These are phyloP conservation scores for Ornithorhynchus anatinus DNA, from an alignment of 2,113 vertebrate genomes.

Conservation along the genomic window DNA sequence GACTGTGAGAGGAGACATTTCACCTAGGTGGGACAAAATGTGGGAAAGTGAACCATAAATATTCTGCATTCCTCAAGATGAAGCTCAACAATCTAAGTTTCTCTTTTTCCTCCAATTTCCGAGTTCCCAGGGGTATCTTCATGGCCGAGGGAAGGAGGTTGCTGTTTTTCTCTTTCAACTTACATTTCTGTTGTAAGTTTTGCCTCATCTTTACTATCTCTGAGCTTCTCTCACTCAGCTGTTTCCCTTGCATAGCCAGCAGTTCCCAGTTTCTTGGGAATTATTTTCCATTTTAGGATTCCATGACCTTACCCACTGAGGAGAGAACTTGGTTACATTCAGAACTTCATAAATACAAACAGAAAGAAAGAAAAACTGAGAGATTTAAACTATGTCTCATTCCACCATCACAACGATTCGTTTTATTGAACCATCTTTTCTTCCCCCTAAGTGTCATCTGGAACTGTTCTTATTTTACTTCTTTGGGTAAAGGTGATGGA, in stretches of 20 bases:
- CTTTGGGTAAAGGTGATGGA: too few species aligned
- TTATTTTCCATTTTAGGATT: constrained; percentile 45
- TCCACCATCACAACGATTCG: constrained; percentile 13
- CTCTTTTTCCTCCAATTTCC: too few species aligned
- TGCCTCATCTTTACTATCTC: constrained; percentile 21
- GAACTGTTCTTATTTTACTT: not conserved
- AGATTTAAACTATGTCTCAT: constrained; percentile 39
- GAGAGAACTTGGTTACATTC: constrained; percentile 46
- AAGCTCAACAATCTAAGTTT: too few species aligned
- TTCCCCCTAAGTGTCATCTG: not conserved
- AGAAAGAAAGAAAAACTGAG: not conserved
- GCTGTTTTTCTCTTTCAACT: constrained; percentile 14
- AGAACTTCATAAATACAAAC: constrained; percentile 37
- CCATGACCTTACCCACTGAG: constrained; percentile 38
- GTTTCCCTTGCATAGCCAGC: constrained; percentile 52
- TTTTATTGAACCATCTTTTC: not conserved
- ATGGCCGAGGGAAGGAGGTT: too few species aligned
- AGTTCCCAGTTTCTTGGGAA: constrained; percentile 40
- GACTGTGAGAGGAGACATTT: too few species aligned
- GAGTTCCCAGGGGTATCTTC: too few species aligned
- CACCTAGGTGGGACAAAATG: too few species aligned
- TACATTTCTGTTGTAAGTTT: constrained; percentile 12
- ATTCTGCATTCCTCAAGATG: too few species aligned
- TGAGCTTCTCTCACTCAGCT: not conserved
- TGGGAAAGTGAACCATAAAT: too few species aligned